A percentile compares a stretch with the other conserved stretches of the same genome.
phyloP scores from a whole-genome alignment of 2,888 invertebrate species.

The Trichacis sp. region DNA sequence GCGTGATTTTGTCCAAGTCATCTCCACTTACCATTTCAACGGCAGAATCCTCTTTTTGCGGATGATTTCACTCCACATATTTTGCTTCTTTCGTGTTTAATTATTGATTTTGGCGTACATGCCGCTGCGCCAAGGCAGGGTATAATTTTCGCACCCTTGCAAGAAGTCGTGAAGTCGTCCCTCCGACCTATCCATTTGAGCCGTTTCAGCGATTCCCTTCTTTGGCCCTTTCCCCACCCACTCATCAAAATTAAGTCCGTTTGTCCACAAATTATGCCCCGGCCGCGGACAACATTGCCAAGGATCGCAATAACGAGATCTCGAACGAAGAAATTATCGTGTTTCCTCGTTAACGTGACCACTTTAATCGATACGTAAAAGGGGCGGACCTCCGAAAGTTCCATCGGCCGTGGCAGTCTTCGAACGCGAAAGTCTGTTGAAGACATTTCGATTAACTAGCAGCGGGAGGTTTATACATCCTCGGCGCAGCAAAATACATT shows the following conservation, averaged over 20 bases:
- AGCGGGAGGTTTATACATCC: slow-evolving; percentile 47
- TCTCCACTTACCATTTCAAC: no score
- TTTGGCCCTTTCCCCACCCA: slow-evolving; percentile 27
- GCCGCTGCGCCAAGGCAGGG: no score
- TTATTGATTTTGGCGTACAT: no score
- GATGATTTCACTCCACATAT: no score
- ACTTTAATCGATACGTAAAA: slow-evolving; percentile 32
- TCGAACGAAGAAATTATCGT: slow-evolving; percentile 40
- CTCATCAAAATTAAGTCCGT: slow-evolving; percentile 59
- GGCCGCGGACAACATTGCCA: slow-evolving; percentile 48
- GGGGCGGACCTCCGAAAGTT: slow-evolving; percentile 38
- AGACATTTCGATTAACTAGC: slow-evolving; percentile 67
- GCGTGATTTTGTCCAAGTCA: no score
- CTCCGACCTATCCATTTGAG: slow-evolving; percentile 29
- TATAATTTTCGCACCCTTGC: slow-evolving; percentile 58
- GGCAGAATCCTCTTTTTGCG: no score
- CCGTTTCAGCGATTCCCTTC: slow-evolving; percentile 19
- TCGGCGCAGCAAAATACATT: slow-evolving; percentile 11
- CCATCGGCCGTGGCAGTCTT: slow-evolving; percentile 44
- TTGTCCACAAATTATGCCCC: slow-evolving; percentile 58
- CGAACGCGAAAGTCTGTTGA: slow-evolving; percentile 55
- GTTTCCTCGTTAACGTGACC: slow-evolving; percentile 46
- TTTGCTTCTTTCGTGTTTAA: no score
- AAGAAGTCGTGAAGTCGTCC: slow-evolving; percentile 38
- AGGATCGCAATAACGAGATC: slow-evolving; percentile 42